These are phyloP conservation scores for Argyrosomus regius DNA, from an alignment of 2,797 vertebrate genomes.

Conservation along the genomic window DNA sequence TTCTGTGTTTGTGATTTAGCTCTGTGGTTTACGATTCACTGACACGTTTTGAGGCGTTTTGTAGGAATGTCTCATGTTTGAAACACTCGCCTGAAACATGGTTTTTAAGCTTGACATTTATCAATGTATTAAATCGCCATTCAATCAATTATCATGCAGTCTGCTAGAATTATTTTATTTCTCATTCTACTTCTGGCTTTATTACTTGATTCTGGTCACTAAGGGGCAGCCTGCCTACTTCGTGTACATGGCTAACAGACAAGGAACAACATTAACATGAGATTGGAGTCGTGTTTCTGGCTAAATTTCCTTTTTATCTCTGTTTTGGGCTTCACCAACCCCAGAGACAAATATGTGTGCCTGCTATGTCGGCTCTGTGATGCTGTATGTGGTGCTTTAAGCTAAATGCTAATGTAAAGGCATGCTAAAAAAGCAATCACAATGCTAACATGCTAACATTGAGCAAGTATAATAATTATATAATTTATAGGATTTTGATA, in stretches of 20 bases:
- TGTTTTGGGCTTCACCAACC: not conserved
- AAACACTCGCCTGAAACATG: too few species aligned
- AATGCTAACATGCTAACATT: not conserved
- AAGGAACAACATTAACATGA: not conserved
- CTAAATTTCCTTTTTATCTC: not conserved
- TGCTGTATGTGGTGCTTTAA: not conserved
- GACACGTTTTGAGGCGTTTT: not conserved
- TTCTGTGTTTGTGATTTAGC: not conserved
- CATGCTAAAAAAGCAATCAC: too few species aligned
- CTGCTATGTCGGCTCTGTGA: too few species aligned
- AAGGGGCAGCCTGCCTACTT: not conserved
- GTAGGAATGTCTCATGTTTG: not conserved
- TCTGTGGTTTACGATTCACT: not conserved
- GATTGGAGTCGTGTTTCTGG: not conserved
- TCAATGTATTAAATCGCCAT: too few species aligned
- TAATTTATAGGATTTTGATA: too few species aligned
- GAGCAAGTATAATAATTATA: not conserved
- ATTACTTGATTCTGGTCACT: not conserved
- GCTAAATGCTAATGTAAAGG: not conserved
- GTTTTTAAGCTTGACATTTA: too few species aligned
- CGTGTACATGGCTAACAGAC: not conserved
- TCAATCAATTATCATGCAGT: not conserved
- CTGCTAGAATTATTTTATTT: not conserved
- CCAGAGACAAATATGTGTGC: not conserved
- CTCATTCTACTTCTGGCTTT: too few species aligned